Base-by-base conservation (phyloP, 2,797 vertebrate species). In the Galaxias olidus region DNA sequence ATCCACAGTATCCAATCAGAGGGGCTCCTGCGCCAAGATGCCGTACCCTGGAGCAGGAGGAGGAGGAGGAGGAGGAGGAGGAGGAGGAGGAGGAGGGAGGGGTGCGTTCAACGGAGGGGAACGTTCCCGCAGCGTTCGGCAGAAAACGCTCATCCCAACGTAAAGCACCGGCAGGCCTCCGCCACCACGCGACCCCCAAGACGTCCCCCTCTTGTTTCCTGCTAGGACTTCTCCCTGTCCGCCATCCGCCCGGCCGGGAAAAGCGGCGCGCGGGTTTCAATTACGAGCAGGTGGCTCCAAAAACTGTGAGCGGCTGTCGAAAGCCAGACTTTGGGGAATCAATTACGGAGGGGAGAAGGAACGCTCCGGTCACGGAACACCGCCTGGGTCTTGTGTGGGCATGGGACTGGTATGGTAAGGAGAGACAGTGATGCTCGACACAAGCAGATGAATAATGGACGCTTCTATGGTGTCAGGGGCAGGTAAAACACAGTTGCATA, bases 251-350 rank as follows among this genome's bases (percentile, higher is more conserved):
- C 62, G 43, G 57, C 43, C 14, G 72, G 72, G 56, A 75, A 66
- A 45, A 71, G 43, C 69, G 65, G 66, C 75, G 73, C 74, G n/a
- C n/a, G n/a, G n/a, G n/a, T 78, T 75, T 72, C 66, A 54, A 68
- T 72, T 68, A 60, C 48, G 74, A 56, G 42, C 18, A 19, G 44
- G 52, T 42, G 71, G 61, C 41, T 58, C 55, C n/a, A n/a, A n/a
- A 17, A 40, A 41, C 63, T 49, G 59, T 60, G 48, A 51, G 62
- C 54, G 41, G 76, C 71, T 61, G 68, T 59, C 57, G n/a, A 66
- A 43, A 14, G 56, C 19, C 50, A 46, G 30, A 66, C 74, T 61
- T 63, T 49, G 40, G 60, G 54, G 61, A 82, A 74, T 52, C 41
- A 71, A 72, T 72, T 75, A 63, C 7, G 7, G 49, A 40, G 40